Base-by-base conservation (phyloP, 2,113 vertebrate species). In the Mesoclemmys tuberculata region DNA sequence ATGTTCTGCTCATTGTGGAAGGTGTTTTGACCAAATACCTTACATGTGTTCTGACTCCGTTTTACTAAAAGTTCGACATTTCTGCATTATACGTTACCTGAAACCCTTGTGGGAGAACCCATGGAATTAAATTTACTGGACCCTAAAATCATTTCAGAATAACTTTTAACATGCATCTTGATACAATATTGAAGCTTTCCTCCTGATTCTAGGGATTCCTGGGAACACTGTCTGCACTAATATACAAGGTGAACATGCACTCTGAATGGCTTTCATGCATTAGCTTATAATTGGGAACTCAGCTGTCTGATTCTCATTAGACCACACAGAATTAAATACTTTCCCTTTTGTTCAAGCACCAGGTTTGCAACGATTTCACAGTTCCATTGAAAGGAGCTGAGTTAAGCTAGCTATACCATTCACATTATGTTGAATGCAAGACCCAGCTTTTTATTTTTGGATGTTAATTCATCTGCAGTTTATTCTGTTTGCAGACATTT, bases 181-280 rank as follows among this genome's bases (percentile, higher is more conserved):
- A 97, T 96, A 96, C 95, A 96, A 95, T 96, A 93, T 93, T 94
- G 95, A 96, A 95, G 93, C 92, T 93, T 51, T 80, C 84, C 96
- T 95, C 88, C 87, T 41, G 86, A 90, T 84, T 81, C 54, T 6
- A 74, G 54, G 90, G 90, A 84, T 96, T 96, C 92, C 93, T 86
- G 80, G 80, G 80, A 84, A 80, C 21, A 0, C 82, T 80, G n/a
- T 95, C 64, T 87, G 90, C 41, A 93, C 91, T 96, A 95, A 96
- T 71, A 93, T 92, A 75, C 64, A 10, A 92, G 93, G 83, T 94
- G 95, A 90, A 95, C 91, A 87, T 85, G 48, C 41, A 51, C 80
- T 89, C 71, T 89, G 95, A n/a, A 48, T 54, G 52, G 90, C 94
- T 97, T 95, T 97, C 95, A 93, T 89, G 84, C 87, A 84, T 90